Base-by-base conservation (phyloP, 2,888 invertebrate species). In the Ormyrus rosae region DNA sequence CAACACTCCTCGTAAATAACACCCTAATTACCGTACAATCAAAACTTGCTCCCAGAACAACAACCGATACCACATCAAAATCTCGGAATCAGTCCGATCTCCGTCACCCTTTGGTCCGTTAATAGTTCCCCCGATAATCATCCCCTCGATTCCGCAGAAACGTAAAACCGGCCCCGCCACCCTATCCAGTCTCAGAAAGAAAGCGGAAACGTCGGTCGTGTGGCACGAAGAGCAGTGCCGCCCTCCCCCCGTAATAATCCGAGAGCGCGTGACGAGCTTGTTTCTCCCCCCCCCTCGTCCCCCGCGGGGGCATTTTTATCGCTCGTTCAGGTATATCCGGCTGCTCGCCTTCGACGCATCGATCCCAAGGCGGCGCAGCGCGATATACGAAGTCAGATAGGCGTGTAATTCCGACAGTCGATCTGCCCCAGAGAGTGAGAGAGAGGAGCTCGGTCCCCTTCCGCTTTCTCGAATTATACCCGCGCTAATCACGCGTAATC, bases 401-500 rank as follows among this genome's bases (percentile, higher is more conserved):
- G 75, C 71, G 74, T 74, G 74, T 82, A 82, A 77, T 80, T 77
- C 61, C 76, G 70, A 72, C 69, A 63, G 77, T 77, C 80, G 71
- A 79, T 79, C 76, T 76, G 65, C 63, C 63, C 13, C 50, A 46
- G 46, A 45, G 13, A 11, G 58, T 9, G 64, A 65, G 56, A 48
- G 56, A 10, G 7, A 6, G 64, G 60, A 46, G 56, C 53, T 50
- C 56, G 56, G 76, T 55, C 75, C 48, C 34, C 71, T 71, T 75
- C 53, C 72, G 58, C 70, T 73, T 68, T 76, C 69, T 72, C 72
- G 64, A 80, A 82, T 82, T 77, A 77, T 74, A 73, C 45, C 45
- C 48, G 11, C 46, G 65, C 73, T 82, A 80, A 82, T 82, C 80
- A 63, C 56, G 70, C 55, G 75, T 81, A 81, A 81, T 81, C 81